Conservation (phyloP, 2,797 vertebrate genomes). For the Pangasius larnaudii region DNA sequence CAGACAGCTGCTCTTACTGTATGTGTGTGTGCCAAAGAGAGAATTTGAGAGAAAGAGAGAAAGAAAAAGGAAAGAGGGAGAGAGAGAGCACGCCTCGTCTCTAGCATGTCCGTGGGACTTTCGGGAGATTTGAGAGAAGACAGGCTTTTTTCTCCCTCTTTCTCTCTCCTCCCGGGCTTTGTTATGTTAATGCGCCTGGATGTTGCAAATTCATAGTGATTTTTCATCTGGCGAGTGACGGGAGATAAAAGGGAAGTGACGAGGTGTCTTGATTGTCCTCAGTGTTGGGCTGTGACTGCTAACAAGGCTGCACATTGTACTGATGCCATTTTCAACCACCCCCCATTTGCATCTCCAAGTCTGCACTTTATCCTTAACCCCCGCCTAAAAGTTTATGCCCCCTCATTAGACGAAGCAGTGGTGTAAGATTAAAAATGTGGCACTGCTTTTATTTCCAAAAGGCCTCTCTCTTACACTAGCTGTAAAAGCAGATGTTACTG, state of each 20-base stretch:
- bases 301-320: conserved; percentile 97
- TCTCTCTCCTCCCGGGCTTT: conserved; percentile 80
- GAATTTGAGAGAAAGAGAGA: conserved; percentile 38
- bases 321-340: conserved; percentile 86
- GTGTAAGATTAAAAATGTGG: conserved; percentile 77
- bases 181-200: conserved; percentile 98
- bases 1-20: conserved; percentile 88
- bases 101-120: conserved; percentile 66
- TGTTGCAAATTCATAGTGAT: conserved; percentile 98
- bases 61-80: conserved; percentile 27
- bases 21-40: conserved; percentile 52
- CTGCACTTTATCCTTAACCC: conserved; percentile 63
- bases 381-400: conserved; percentile 78
- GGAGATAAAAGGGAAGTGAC: conserved; percentile 98
- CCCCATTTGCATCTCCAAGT: conserved; percentile 86
- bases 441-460: conserved; percentile 71
- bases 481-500: conserved; percentile 49
- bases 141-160: conserved; percentile 80
- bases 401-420: conserved; percentile 74
- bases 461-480: conserved; percentile 20
- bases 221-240: conserved; percentile 92
- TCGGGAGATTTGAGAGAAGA: conserved; percentile 69
- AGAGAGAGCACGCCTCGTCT: conserved; percentile 58
- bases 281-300: conserved; percentile 94
- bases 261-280: conserved; percentile 97